These are phyloP conservation scores for Atta texana DNA, from an alignment of 1,140 invertebrate species.

Conservation along the genomic window DNA sequence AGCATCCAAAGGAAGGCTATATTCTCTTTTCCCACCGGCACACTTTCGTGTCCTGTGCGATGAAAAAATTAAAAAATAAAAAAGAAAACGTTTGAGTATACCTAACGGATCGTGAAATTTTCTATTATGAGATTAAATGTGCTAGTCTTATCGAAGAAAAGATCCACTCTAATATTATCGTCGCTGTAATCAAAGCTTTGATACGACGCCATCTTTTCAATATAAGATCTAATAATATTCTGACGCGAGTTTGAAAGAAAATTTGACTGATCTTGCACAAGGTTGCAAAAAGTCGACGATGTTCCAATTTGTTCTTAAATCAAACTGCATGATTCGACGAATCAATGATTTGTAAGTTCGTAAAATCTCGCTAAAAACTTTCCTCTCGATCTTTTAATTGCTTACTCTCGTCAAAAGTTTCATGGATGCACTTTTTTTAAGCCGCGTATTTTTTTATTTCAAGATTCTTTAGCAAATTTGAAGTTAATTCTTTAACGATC, in stretches of 20 bases:
- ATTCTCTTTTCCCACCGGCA: conserved; percentile 19
- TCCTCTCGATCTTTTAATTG: conserved; percentile 53
- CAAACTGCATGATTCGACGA: conserved; percentile 31
- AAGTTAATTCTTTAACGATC: conserved; percentile 14
- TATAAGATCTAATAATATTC: conserved; percentile 18
- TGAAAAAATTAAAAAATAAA: conserved; percentile 26
- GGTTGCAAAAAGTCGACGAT: not conserved
- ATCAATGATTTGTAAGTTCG: conserved; percentile 28
- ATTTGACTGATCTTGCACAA: conserved; percentile 16
- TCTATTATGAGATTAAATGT: conserved; percentile 59
- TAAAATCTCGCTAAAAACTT: conserved; percentile 29
- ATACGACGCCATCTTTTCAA: conserved; percentile 1
- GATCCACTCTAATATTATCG: conserved; percentile 29
- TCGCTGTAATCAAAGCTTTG: conserved; percentile 29
- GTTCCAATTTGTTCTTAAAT: conserved; percentile 35
- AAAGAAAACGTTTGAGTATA: conserved; percentile 36
- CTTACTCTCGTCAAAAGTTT: conserved; percentile 44
- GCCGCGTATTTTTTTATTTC: not conserved
- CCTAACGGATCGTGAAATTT: conserved; percentile 59
- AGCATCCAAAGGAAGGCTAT: conserved; percentile 41
- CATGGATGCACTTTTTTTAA: conserved; percentile 5
- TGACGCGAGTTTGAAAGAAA: not conserved
- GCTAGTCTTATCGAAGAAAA: conserved; percentile 28
- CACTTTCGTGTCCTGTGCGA: conserved; percentile 22
- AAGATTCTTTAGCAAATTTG: conserved; percentile 12